These are phyloP conservation scores for Caenorhabditis latens DNA, from an alignment of 1,140 invertebrate genomes.

Conservation along the genomic window DNA sequence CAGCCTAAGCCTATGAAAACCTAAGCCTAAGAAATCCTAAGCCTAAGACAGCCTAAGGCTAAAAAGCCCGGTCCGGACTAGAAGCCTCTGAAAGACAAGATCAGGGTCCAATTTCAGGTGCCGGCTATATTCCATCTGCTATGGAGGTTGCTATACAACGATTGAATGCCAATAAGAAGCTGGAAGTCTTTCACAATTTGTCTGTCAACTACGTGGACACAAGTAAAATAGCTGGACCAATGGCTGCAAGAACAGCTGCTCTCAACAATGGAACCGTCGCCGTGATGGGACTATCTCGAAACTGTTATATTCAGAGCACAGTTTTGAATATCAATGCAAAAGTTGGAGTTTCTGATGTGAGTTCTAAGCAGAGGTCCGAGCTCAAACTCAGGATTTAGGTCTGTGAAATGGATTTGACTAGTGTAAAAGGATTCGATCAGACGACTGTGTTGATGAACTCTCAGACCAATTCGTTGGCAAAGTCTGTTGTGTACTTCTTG, in stretches of 20 bases:
- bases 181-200: slow-evolving; percentile 20
- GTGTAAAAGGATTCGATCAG: slow-evolving; percentile 46
- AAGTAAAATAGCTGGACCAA: neutral
- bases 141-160: neutral
- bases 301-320: slow-evolving; percentile 43
- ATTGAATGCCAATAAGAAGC: neutral
- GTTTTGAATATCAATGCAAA: slow-evolving; percentile 46
- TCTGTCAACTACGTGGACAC: slow-evolving; percentile 25
- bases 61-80: too few relatives aligned
- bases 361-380: neutral
- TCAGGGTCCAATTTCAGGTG: neutral
- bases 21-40: too few relatives aligned
- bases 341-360: slow-evolving; percentile 49
- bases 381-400: neutral
- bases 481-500: slow-evolving; percentile 20
- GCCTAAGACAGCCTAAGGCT: too few relatives aligned
- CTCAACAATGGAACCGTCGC: slow-evolving; percentile 1
- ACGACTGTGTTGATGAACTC: slow-evolving; percentile 32
- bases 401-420: slow-evolving; percentile 39
- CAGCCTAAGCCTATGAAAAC: too few relatives aligned
- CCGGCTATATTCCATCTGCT: slow-evolving; percentile 28
- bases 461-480: slow-evolving; percentile 30
- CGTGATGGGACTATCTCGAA: neutral
- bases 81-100: too few relatives aligned
- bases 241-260: slow-evolving; percentile 16